phyloP scores from a whole-genome alignment of 2,888 invertebrate genomes.

The Atethmia centrago region DNA sequence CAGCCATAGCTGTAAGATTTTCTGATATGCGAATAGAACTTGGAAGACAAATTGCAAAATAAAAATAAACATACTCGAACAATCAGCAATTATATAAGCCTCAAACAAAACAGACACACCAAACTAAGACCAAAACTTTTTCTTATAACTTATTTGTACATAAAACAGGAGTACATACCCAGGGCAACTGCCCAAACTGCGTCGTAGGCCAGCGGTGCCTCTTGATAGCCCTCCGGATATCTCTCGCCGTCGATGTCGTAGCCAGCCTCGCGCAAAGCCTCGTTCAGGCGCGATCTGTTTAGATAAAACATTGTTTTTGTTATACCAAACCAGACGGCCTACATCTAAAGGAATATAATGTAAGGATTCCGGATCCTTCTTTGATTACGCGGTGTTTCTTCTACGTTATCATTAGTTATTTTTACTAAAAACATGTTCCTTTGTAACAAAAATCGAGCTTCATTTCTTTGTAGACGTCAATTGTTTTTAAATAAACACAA shows the following conservation, averaged over 20 bases:
- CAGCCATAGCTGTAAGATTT: too few species aligned
- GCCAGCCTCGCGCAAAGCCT: constrained; percentile 94
- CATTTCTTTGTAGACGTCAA: constrained; percentile 7
- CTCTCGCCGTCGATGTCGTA: constrained; percentile 96
- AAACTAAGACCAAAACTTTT: constrained; percentile 38
- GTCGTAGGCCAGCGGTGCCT: constrained; percentile 99
- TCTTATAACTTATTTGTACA: constrained; percentile 52
- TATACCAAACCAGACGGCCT: constrained; percentile 57
- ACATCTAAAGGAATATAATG: constrained; percentile 50
- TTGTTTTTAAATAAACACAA: constrained; percentile 20
- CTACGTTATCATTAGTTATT: constrained; percentile 34
- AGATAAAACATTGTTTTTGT: constrained; percentile 71
- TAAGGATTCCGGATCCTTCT: constrained; percentile 43
- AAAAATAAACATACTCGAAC: too few species aligned
- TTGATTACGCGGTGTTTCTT: constrained; percentile 44
- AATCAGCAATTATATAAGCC: background rate
- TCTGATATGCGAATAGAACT: too few species aligned
- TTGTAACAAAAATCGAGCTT: background rate
- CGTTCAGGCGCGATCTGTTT: constrained; percentile 94
- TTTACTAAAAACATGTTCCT: background rate
- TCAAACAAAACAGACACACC: constrained; percentile 10
- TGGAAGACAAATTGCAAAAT: too few species aligned
- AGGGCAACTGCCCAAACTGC: constrained; percentile 99
- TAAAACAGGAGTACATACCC: constrained; percentile 88
- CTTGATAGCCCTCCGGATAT: constrained; percentile 98